phyloP scores from a whole-genome alignment of 2,888 invertebrate genomes.

The Volucella inflata region DNA sequence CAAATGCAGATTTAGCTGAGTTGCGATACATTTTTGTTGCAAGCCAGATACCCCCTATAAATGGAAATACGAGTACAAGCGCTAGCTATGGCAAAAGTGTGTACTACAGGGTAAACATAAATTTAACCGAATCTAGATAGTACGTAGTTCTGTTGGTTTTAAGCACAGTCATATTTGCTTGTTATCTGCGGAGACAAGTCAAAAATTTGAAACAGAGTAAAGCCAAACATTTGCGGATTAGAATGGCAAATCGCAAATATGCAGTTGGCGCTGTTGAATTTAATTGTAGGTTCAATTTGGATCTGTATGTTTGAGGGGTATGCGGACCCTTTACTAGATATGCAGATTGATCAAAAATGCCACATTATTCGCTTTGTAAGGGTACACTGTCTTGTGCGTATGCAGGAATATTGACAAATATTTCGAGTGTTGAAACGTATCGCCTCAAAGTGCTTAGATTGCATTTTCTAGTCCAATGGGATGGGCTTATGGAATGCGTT shows the following conservation, averaged over 20 bases:
- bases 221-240: slow-evolving; percentile 48
- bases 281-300: neutral
- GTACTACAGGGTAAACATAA: slow-evolving; percentile 7
- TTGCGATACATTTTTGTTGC: slow-evolving; percentile 36
- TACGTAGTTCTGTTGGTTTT: neutral
- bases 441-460: too few species aligned
- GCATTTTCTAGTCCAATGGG: too few species aligned
- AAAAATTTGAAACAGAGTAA: slow-evolving; percentile 43
- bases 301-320: too few species aligned
- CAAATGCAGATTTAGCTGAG: slow-evolving; percentile 58
- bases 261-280: slow-evolving; percentile 24
- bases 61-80: slow-evolving; percentile 9
- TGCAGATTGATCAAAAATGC: too few species aligned
- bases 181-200: neutral
- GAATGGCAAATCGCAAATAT: slow-evolving; percentile 25
- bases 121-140: slow-evolving; percentile 10
- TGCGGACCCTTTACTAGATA: too few species aligned
- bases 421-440: too few species aligned
- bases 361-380: too few species aligned
- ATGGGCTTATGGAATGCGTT: too few species aligned
- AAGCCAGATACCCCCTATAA: slow-evolving; percentile 20
- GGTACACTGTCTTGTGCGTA: too few species aligned
- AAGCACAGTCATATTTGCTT: slow-evolving; percentile 1
- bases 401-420: too few species aligned
- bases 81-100: slow-evolving; percentile 1